Evolutionary conservation across 2,888 invertebrate genomes (phyloP), one percentile per base, ranked within the genome.

Genomic region (Pogonocherus hispidulus): DNA sequence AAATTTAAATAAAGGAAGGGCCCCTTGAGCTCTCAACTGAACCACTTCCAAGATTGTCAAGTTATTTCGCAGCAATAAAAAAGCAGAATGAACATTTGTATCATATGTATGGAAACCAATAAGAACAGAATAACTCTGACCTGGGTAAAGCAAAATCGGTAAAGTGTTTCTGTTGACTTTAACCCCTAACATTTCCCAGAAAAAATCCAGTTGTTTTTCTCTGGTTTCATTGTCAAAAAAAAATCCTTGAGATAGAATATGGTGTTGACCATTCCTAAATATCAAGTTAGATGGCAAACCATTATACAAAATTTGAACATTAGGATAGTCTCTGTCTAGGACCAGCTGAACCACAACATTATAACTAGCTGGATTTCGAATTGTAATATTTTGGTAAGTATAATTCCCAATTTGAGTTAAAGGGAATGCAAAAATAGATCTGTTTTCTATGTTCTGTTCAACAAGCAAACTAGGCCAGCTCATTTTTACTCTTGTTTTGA

Each of bases 21-120:
- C 96, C 14, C 97, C 96, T 81, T 93, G 91, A 0, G 96, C 98
- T 65, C 90, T 90, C 70, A 99, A 85, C 81, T 93, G 90, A 22
- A 97, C 88, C 1, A 93, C 91, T 85, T 99, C 98, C 80, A 98
- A 85, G 37, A 96, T 91, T 0, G 98, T 99, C 80, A 99, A 87
- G 85, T 99, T 99, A 85, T 98, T 99, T 78, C 98, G 92, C 84
- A 91, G 83, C 75, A 89, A 88, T 9, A 91, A 81, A 67, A 87
- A 83, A 0, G 89, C 86, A 46, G 88, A 85, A 77, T 88, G 86
- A 18, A 86, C 77, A 27, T 82, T 82, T 3, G 88, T 76, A 63
- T 82, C 82, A 35, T 80, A 75, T 19, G 89, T 89, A 73, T 84
- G 78, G 82, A 90, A 90, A 20, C 83, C 86, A 3, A 90, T 77